Evolutionary conservation across 2,888 invertebrate genomes (phyloP), one percentile per base, ranked within the genome.

Genomic region (Cyrtodaria siliqua): DNA sequence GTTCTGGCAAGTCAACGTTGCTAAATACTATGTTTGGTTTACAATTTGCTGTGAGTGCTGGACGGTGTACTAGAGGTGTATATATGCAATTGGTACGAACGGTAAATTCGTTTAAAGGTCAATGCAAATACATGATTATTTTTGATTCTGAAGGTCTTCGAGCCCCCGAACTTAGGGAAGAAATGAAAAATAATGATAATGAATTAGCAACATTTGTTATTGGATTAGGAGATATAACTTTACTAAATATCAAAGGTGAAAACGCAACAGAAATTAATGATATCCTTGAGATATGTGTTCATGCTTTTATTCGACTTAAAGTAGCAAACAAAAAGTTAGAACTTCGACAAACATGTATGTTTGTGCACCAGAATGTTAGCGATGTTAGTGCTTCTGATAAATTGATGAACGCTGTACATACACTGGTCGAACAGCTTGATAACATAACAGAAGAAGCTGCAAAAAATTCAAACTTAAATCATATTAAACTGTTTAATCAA

Each of bases 1-100:
- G 79, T 38, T 79, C 79, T 18, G 79, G 79, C 4, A 79, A 79
- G 47, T 79, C 79, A 0, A 79, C 79, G 6, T 56, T 79, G 14
- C 42, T 79, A 20, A 79, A 79, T 27, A 56, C 79, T 26, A 70
- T 79, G 67, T 79, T 79, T 57, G 79, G 79, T 16, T 42, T 70
- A 12, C 70, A 74, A 47, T 70, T 66, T 62, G 40, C 73, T n/a
- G 73, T 73, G 0, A 67, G 74, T 26, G 50, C 67, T 14, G 79
- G 79, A n/a, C 44, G 79, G 16, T 79, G 79, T 47, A 79, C 79
- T n/a, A 66, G 64, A 24, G 79, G 79, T 2, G 56, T 74, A n/a
- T 61, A 26, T 50, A 49, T 60, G 26, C 79, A 78, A 38, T n/a
- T 79, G 1, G 29, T 74, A 16, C 38, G 16, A 20, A 12, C 42